Percentiles rank a stretch among this genome's conserved stretches.
phyloP scores from a whole-genome alignment of 1,140 invertebrate species.

The Prorops nasuta region DNA sequence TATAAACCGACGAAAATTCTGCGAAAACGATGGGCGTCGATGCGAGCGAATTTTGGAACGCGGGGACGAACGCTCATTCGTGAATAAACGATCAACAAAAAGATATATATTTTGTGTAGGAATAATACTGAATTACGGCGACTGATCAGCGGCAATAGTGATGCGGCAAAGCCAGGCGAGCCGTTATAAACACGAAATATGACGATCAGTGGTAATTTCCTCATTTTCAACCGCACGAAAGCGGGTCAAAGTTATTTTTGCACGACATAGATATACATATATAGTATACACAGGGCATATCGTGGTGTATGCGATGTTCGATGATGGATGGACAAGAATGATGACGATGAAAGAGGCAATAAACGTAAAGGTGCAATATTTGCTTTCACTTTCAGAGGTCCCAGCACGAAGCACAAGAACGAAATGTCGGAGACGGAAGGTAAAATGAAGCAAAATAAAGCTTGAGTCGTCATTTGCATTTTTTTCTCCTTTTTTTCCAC shows the following conservation, averaged over 20 bases:
- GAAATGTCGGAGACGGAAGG: slow-evolving; percentile 51
- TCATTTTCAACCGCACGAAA: slow-evolving; percentile 25
- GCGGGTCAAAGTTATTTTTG: slow-evolving; percentile 34
- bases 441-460: too few species aligned
- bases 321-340: not conserved
- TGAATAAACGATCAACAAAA: not conserved
- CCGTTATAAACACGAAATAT: too few species aligned
- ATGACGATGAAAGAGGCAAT: not conserved
- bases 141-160: too few species aligned
- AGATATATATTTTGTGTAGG: not conserved
- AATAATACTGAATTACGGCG: too few species aligned
- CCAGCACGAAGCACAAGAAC: slow-evolving; percentile 25
- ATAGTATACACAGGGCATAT: too few species aligned
- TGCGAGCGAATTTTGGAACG: too few species aligned
- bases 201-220: slow-evolving; percentile 13
- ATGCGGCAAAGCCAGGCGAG: not conserved
- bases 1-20: not conserved
- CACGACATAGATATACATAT: too few species aligned
- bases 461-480: too few species aligned
- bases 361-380: not conserved
- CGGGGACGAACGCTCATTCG: too few species aligned
- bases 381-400: slow-evolving; percentile 36
- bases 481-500: too few species aligned
- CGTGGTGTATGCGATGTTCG: slow-evolving; percentile 8
- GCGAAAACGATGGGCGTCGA: not conserved